Percentiles rank a stretch among this genome's conserved stretches.
These are phyloP conservation scores for Lepus oiostolus DNA, from an alignment of 2,797 vertebrate species.

Conservation along the genomic window DNA sequence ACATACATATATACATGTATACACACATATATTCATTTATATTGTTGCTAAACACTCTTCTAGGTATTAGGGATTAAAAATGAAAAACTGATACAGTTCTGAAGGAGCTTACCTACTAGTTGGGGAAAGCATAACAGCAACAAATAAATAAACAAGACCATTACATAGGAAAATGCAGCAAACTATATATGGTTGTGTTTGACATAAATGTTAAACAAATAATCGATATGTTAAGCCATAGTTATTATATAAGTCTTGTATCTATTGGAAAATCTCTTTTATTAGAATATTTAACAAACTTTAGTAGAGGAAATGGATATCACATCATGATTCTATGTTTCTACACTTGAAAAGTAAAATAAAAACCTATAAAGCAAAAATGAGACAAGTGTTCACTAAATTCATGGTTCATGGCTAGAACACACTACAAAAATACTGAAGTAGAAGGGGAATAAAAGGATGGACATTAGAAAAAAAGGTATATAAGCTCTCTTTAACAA, in stretches of 20 bases:
- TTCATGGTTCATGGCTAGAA: neutral
- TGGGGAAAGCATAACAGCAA: neutral
- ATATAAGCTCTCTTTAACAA: neutral
- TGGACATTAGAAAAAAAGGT: neutral
- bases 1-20: neutral
- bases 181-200: neutral
- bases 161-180: neutral
- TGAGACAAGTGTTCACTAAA: neutral
- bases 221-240: neutral
- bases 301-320: accelerated
- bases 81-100: neutral
- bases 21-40: constrained; percentile 26
- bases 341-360: neutral
- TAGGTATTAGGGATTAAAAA: neutral
- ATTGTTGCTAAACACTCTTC: neutral
- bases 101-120: neutral
- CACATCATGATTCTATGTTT: neutral
- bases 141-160: neutral
- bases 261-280: neutral
- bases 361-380: neutral
- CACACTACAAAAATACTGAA: neutral
- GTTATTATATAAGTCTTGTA: neutral
- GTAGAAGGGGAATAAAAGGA: neutral
- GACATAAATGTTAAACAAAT: neutral
- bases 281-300: neutral